These are phyloP conservation scores for Proterorhinus semilunaris DNA, from an alignment of 2,113 vertebrate genomes.

Conservation along the genomic window DNA sequence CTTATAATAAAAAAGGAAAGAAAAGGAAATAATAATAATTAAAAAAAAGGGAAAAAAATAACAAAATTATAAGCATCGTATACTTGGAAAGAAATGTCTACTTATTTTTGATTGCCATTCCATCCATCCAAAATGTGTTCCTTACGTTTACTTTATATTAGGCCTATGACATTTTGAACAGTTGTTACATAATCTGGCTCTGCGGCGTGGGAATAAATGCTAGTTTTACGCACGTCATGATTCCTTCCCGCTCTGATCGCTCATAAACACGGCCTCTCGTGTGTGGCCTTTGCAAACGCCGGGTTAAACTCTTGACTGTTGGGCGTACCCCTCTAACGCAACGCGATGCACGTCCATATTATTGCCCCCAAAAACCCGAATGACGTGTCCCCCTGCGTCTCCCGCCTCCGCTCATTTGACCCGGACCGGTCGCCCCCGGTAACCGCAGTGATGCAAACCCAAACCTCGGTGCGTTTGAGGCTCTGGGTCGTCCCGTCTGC, in stretches of 20 bases:
- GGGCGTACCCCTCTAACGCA: background rate
- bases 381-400: slow-evolving; percentile 39
- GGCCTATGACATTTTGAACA: too few relatives aligned
- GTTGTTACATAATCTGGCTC: background rate
- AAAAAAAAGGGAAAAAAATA: too few relatives aligned
- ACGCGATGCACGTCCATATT: slow-evolving; percentile 4
- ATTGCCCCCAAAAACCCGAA: slow-evolving; percentile 33
- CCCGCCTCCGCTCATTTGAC: slow-evolving; percentile 29
- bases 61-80: too few relatives aligned
- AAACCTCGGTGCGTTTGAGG: slow-evolving; percentile 58
- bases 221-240: background rate
- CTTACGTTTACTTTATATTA: too few relatives aligned
- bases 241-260: background rate
- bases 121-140: too few relatives aligned
- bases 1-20: too few relatives aligned
- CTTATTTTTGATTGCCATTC: too few relatives aligned
- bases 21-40: too few relatives aligned
- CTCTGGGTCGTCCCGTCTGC: slow-evolving; percentile 55
- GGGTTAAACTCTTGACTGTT: background rate
- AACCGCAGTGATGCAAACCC: slow-evolving; percentile 60
- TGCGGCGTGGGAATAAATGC: background rate
- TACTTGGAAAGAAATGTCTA: too few relatives aligned
- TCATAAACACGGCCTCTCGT: background rate
- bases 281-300: background rate
- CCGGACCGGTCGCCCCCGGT: slow-evolving; percentile 46